These are phyloP conservation scores for Misgurnus mizolepis DNA, from an alignment of 2,113 vertebrate genomes.

Conservation along the genomic window DNA sequence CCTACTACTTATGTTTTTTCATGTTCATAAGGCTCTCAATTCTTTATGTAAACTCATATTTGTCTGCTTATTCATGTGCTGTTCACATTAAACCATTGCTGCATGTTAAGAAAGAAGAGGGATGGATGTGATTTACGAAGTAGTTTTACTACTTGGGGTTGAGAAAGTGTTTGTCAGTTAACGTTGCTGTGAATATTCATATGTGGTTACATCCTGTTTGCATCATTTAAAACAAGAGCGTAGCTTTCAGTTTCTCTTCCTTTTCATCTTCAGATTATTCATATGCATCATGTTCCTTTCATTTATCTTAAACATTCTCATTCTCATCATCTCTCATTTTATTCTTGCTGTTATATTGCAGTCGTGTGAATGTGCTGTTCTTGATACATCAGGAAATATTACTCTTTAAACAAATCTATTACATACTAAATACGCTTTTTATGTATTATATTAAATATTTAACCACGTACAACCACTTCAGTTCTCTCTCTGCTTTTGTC, in stretches of 20 bases:
- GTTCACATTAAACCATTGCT: constrained; percentile 10
- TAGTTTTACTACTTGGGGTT: not conserved
- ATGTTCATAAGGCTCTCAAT: no score
- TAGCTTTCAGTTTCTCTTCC: constrained; percentile 32
- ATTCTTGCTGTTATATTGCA: not conserved
- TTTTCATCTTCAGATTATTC: not conserved
- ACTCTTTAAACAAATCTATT: no score
- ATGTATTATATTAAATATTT: no score
- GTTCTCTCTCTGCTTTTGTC: constrained; percentile 21
- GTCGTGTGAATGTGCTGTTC: no score
- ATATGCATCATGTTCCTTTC: not conserved
- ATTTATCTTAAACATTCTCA: not conserved
- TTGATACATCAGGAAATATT: no score
- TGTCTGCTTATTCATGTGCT: not conserved
- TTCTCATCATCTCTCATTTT: not conserved
- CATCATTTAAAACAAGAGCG: constrained; percentile 33
- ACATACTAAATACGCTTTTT: no score
- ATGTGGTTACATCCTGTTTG: constrained; percentile 39
- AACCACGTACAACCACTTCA: not conserved
- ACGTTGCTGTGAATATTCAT: not conserved
- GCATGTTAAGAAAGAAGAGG: not conserved
- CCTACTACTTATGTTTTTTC: no score
- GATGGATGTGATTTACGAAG: not conserved
- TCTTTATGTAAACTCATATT: no score
- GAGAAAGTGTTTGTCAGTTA: not conserved